A percentile compares a stretch with the other conserved stretches of the same genome.
phyloP scores from a whole-genome alignment of 2,113 vertebrate species.

The Copsychus sechellarum region DNA sequence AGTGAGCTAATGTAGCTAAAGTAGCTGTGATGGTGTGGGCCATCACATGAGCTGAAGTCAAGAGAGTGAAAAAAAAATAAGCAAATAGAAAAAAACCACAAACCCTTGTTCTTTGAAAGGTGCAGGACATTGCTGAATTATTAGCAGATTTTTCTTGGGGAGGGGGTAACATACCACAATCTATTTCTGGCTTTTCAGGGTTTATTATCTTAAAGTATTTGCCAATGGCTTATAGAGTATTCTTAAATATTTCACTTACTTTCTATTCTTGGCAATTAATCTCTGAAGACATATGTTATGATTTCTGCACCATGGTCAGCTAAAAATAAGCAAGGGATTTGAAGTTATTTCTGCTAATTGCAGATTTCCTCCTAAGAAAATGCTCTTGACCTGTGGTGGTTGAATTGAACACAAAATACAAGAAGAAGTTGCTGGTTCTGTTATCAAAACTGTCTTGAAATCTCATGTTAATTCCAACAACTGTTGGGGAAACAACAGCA shows the following conservation, averaged over 20 bases:
- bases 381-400: not conserved
- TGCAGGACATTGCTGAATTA: not conserved
- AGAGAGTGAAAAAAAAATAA: not conserved
- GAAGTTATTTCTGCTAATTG: not conserved
- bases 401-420: not conserved
- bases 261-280: not conserved
- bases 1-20: conserved; percentile 5
- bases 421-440: not conserved
- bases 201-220: not conserved
- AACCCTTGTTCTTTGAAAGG: not conserved
- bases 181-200: not conserved
- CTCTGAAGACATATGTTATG: not conserved
- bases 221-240: not conserved
- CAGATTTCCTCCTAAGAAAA: not conserved
- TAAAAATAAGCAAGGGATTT: not conserved
- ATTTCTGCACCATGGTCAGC: not conserved
- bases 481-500: not conserved
- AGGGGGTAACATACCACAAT: accelerated
- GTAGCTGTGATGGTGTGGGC: not conserved
- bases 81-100: not conserved
- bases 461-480: not conserved
- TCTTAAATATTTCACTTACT: not conserved
- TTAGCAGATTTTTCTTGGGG: not conserved
- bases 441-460: not conserved
- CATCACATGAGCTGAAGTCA: not conserved